Conservation (phyloP, 2,113 vertebrate genomes). For the Patagioenas fasciata region DNA sequence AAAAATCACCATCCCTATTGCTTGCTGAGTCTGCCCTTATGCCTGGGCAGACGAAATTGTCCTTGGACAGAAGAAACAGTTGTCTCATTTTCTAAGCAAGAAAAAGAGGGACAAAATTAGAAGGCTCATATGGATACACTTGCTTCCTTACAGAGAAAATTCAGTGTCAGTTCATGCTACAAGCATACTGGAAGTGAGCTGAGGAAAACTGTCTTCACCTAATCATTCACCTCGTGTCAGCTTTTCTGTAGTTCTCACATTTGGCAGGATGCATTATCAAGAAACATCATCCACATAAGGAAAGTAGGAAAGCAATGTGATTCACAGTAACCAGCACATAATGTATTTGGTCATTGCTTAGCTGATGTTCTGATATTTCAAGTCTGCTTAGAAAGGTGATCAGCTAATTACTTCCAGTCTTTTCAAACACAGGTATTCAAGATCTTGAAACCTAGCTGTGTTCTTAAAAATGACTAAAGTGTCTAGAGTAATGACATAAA, state of each 20-base stretch:
- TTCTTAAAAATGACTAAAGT: neutral
- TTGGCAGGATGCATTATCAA: neutral
- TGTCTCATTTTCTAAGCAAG: neutral
- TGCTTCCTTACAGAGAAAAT: constrained; percentile 15
- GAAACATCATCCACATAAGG: neutral
- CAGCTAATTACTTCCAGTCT: neutral
- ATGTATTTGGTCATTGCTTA: neutral
- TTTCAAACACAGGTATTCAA: neutral
- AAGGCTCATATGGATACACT: neutral
- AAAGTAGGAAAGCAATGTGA: neutral
- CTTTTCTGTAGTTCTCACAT: neutral
- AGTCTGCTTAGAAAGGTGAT: neutral
- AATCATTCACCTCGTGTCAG: neutral
- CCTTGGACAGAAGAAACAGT: neutral
- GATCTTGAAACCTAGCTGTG: neutral
- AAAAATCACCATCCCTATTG: neutral
- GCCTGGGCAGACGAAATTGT: neutral
- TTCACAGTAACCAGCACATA: neutral
- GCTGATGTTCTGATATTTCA: neutral
- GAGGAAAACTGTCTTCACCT: neutral
- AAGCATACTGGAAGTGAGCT: neutral
- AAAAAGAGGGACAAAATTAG: constrained; percentile 21
- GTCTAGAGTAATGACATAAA: neutral
- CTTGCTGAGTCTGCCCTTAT: neutral
- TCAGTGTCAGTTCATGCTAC: neutral